Base-by-base conservation (phyloP, 2,888 invertebrate species). In the Harpagoxenus sublaevis region DNA sequence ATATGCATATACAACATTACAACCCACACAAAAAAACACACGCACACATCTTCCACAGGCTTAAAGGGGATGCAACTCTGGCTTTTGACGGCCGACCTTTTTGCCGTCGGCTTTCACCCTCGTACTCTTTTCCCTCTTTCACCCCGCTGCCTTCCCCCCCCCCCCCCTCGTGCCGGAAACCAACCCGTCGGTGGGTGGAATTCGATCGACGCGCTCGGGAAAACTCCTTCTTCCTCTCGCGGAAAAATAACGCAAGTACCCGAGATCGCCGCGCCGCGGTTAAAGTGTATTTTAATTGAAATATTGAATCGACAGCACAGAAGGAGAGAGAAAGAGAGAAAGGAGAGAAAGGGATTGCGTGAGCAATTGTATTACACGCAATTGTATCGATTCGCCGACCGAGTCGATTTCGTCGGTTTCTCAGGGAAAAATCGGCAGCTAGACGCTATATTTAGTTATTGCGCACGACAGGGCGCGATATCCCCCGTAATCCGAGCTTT, bases 31-130 rank as follows among this genome's bases (percentile, higher is more conserved):
- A 3, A 35, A 35, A 35, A 3, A 15, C 39, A 9, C 15, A 55
- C 39, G 8, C 12, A 39, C 39, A 39, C 23, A 3, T 9, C 62
- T 62, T 45, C 39, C 77, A 77, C 28, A 65, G 71, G 84, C 71
- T 89, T 89, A 89, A 89, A 89, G 90, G 90, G 89, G 89, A 90
- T 90, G 84, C 85, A 35, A 31, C 77, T 62, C 71, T 74, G 86
- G 84, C 84, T 87, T 87, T 84, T 84, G 86, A 91, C 81, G 83
- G 74, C 35, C 86, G 87, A 88, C 85, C 82, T 88, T 87, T 90
- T 89, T 88, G 78, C 82, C 83, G 84, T 42, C 82, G 81, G 85
- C 84, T 86, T 89, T 83, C 75, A 68, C 66, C 75, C 84, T 78
- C 57, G 57, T 53, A 45, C 31, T 63, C 51, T 51, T 48, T 65